Conservation (phyloP, 2,113 vertebrate species). For the Anas platyrhynchos region DNA sequence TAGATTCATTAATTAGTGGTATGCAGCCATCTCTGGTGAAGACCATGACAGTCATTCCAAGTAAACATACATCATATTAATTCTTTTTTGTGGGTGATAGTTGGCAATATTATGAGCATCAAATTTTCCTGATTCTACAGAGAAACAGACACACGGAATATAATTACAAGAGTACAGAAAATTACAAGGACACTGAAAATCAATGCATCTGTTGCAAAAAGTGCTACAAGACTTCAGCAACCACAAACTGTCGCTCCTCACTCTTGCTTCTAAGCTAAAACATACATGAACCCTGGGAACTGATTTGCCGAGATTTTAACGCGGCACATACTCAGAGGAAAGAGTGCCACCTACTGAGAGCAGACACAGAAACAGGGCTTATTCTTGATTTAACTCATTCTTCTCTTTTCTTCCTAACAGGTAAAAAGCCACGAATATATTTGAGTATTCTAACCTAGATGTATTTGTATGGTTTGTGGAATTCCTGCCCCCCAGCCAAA, state of each 20-base stretch:
- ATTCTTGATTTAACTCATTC: neutral
- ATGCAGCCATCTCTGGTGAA: neutral
- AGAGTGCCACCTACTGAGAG: constrained; percentile 71
- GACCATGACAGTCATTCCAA: neutral
- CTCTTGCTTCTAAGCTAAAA: constrained; percentile 15
- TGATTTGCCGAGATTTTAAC: constrained; percentile 18
- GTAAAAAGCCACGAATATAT: neutral
- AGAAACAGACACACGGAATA: neutral
- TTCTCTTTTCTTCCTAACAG: neutral
- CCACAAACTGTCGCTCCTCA: neutral
- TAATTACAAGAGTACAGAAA: neutral
- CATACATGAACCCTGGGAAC: neutral
- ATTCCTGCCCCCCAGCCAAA: neutral
- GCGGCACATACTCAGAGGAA: constrained; percentile 58
- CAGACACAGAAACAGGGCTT: constrained; percentile 35
- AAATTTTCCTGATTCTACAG: neutral
- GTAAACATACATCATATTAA: fast-evolving
- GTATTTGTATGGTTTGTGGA: neutral
- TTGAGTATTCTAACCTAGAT: neutral
- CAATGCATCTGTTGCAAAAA: constrained; percentile 3
- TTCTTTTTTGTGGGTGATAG: neutral
- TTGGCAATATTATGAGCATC: neutral
- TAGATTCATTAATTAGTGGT: neutral
- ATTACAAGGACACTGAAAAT: neutral
- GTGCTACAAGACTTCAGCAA: neutral